Evolutionary conservation across 2,113 vertebrate genomes (phyloP), one percentile per base, ranked within the genome.

Genomic region (Mungos mungo): DNA sequence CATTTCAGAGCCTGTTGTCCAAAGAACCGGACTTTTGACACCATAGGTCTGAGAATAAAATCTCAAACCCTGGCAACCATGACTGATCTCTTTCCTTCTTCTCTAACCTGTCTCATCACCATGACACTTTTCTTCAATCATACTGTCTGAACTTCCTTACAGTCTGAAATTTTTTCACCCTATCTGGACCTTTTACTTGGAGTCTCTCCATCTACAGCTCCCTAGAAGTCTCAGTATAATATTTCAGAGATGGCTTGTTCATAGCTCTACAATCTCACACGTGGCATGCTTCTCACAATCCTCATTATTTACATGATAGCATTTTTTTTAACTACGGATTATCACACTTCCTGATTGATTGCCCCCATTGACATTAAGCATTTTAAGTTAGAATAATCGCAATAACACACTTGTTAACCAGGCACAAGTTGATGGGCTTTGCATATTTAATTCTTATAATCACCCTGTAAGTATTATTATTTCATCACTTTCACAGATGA

Each of bases 21-120:
- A 68, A 5, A 11, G 69, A 50, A 25, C 0, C 0, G 3, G 45
- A 31, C 25, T 4, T n/a, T 19, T 13, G 4, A 45, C 8, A 50
- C 4, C 4, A 29, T 0, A 11, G 1, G 2, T 23, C 4, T 65
- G 14, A 27, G 41, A 80, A 83, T 38, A 80, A 38, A 47, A 76
- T 10, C 2, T 10, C 31, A 38, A 66, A 29, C 76, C 33, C 33
- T 74, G 8, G 45, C 3, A 10, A 23, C 5, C 0, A 1, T 18
- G 19, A 47, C 25, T 14, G 18, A 60, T 10, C 12, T 11, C 8
- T 38, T 35, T 31, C 54, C 79, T 29, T 5, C 38, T 7, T 89
- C 31, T 38, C 1, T 3, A 7, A 35, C 12, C 7, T 35, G 6
- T 69, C 29, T 35, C 23, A 33, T 47, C 31, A 25, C 19, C 27